These are phyloP conservation scores for Megathymus violae DNA, from an alignment of 1,140 invertebrate species.

Conservation along the genomic window DNA sequence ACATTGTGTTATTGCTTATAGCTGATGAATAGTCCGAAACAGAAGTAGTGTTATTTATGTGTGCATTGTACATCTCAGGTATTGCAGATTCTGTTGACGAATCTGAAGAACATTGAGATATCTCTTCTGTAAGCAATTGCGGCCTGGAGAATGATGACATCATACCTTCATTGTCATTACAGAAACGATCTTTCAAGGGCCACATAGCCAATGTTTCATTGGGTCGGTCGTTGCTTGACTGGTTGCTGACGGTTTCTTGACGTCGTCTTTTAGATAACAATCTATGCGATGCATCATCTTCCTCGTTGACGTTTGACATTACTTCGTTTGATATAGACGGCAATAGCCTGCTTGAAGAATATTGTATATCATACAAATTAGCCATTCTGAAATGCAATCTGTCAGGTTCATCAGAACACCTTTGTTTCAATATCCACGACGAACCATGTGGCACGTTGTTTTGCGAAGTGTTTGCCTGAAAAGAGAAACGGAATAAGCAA, in stretches of 20 bases:
- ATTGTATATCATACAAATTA: constrained; percentile 25
- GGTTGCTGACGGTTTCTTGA: not conserved
- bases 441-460: constrained; percentile 8
- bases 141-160: constrained; percentile 18
- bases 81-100: constrained; percentile 12
- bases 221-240: not conserved
- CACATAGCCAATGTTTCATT: constrained; percentile 14
- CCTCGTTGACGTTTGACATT: constrained; percentile 7
- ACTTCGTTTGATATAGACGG: constrained; percentile 8
- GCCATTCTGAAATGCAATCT: constrained; percentile 17
- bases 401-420: not conserved
- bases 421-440: constrained; percentile 16
- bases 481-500: constrained; percentile 23
- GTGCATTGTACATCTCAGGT: constrained; percentile 15
- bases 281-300: not conserved
- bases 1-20: constrained; percentile 9
- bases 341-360: constrained; percentile 11
- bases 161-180: constrained; percentile 14
- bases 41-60: constrained; percentile 11
- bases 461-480: constrained; percentile 20
- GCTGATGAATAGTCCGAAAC: constrained; percentile 12
- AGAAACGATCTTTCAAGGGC: constrained; percentile 18
- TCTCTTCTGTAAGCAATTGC: constrained; percentile 5
- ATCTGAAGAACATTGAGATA: constrained; percentile 20
- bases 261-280: constrained; percentile 19